Base-by-base conservation (phyloP, 2,113 vertebrate species). In the Lucifuga dentata region DNA sequence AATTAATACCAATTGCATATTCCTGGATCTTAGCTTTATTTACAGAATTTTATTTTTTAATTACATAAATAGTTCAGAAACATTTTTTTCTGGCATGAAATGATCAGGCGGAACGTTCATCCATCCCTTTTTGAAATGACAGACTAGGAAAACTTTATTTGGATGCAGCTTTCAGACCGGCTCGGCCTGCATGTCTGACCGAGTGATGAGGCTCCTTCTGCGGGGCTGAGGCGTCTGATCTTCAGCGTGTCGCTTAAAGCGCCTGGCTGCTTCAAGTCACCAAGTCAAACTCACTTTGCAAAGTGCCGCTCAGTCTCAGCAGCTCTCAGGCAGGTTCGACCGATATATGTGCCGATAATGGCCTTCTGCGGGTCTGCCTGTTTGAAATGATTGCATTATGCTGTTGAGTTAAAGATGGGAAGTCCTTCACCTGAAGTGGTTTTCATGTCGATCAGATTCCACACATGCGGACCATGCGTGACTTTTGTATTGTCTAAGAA, bases 1-100 rank as follows among this genome's bases (percentile, higher is more conserved):
- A 99, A 98, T 99, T 98, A 99, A 98, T 97, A 98, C 95, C 94
- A 94, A 97, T 97, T 98, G 96, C 95, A 96, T 97, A 97, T 96
- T 95, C 94, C 95, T 95, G 94, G 94, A 95, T 95, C 90, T 93
- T 94, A 97, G 94, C 94, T 95, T 90, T 98, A 98, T 99, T 95
- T 99, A 99, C 97, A 99, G 91, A 96, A 95, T 95, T 94, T 96
- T 81, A 90, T 93, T 93, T 92, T 94, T 96, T 96, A 95, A 98
- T 95, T 97, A 95, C 92, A 98, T 99, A 99, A 99, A 99, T 99
- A 98, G 93, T 92, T 93, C 88, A 88, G 91, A 90, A 92, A 89
- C 73, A 82, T 38, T 77, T 90, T 85, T 89, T 87, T 88, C 86
- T 85, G 87, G 74, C 81, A 74, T 87, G 88, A 88, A 91, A 89